Conservation (phyloP, 2,888 invertebrate species). For the Trissolcus brochymenae region DNA sequence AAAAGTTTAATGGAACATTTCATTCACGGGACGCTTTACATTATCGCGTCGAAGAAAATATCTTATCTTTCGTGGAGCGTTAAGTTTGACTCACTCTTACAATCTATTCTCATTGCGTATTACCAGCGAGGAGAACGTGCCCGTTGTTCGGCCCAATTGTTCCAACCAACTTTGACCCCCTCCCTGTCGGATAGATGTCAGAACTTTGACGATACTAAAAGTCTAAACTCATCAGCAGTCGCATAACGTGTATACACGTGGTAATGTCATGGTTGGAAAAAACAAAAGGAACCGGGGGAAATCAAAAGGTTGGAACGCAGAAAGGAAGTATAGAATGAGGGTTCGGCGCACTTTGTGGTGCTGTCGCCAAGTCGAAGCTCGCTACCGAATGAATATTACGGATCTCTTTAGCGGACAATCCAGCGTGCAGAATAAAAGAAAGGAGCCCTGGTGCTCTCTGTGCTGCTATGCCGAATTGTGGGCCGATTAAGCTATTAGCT, state of each 20-base stretch:
- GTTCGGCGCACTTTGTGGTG: slow-evolving; percentile 12
- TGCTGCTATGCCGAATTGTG: slow-evolving; percentile 47
- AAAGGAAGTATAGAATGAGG: slow-evolving; percentile 25
- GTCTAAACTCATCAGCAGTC: slow-evolving; percentile 24
- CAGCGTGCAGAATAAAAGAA: slow-evolving; percentile 27
- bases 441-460: slow-evolving; percentile 18
- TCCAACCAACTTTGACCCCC: slow-evolving; percentile 6
- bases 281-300: slow-evolving; percentile 31
- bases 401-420: slow-evolving; percentile 50
- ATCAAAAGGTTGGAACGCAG: slow-evolving; percentile 38
- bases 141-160: too few relatives aligned
- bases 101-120: too few relatives aligned
- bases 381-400: slow-evolving; percentile 49
- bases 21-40: too few relatives aligned
- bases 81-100: too few relatives aligned
- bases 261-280: slow-evolving; percentile 19
- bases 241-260: slow-evolving; percentile 8
- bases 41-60: too few relatives aligned
- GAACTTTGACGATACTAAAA: not conserved
- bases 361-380: slow-evolving; percentile 41
- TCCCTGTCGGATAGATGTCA: slow-evolving; percentile 12
- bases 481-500: slow-evolving; percentile 55
- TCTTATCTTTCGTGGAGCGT: too few relatives aligned
- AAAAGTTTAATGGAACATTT: too few relatives aligned
- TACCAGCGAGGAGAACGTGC: too few relatives aligned